Conservation (phyloP, 2,113 vertebrate species). For the Polypterus senegalus region DNA sequence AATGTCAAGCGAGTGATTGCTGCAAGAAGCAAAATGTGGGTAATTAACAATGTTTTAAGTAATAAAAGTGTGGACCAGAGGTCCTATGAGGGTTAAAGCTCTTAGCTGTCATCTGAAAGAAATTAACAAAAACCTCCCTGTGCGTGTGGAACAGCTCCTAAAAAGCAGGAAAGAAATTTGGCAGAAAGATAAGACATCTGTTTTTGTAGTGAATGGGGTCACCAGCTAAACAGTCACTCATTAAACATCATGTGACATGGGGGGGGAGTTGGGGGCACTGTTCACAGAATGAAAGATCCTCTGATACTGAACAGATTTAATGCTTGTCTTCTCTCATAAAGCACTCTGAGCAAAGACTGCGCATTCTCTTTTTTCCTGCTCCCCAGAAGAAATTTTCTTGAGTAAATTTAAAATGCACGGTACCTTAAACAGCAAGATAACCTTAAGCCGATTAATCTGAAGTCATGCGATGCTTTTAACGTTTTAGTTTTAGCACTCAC, state of each 20-base stretch:
- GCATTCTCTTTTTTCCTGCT: background rate
- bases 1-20: background rate
- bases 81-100: constrained; percentile 22
- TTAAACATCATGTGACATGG: constrained; percentile 42
- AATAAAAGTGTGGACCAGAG: constrained; percentile 26
- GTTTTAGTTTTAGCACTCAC: too few species aligned
- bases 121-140: constrained; percentile 53
- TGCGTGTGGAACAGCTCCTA: constrained; percentile 53
- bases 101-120: constrained; percentile 52
- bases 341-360: constrained; percentile 25
- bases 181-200: constrained; percentile 55
- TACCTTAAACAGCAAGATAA: too few species aligned
- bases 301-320: constrained; percentile 30
- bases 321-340: constrained; percentile 30
- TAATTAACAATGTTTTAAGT: constrained; percentile 26
- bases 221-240: constrained; percentile 43
- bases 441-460: too few species aligned
- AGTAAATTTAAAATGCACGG: too few species aligned
- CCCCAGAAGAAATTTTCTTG: too few species aligned
- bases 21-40: background rate
- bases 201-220: constrained; percentile 54
- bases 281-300: constrained; percentile 38
- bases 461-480: too few species aligned
- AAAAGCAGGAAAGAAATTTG: constrained; percentile 48
- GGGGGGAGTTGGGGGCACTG: constrained; percentile 10